Evolutionary conservation across 2,888 invertebrate genomes (phyloP).

Genomic region (Amphipyra tragopoginis): DNA sequence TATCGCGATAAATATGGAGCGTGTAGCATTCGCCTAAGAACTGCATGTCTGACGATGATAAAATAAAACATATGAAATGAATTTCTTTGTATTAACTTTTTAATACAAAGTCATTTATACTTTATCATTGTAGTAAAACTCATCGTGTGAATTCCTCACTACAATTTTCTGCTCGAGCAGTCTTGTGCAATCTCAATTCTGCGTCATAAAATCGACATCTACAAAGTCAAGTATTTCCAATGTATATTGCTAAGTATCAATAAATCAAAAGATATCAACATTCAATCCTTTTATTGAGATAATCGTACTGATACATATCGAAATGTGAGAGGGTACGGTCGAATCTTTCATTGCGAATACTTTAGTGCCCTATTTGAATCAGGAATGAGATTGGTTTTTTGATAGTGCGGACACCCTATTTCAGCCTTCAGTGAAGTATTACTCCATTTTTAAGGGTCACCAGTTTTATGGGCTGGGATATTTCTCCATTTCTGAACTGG

Average conservation of each 20-base stretch:
- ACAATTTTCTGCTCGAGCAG: slow-evolving; percentile 5
- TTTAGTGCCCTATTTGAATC: slow-evolving; percentile 27
- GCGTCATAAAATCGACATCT: slow-evolving; percentile 18
- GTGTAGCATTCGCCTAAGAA: no score
- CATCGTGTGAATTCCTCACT: background rate
- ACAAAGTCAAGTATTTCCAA: slow-evolving; percentile 14
- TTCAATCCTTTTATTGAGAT: slow-evolving; percentile 28
- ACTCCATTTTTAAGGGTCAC: slow-evolving; percentile 31
- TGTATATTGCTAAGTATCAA: slow-evolving; percentile 15
- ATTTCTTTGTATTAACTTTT: no score
- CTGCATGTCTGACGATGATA: no score
- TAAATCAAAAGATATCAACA: slow-evolving; percentile 42
- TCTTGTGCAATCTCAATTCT: slow-evolving; percentile 1
- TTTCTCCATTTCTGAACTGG: slow-evolving; percentile 23
- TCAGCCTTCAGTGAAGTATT: slow-evolving; percentile 20
- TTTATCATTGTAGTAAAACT: slow-evolving; percentile 3
- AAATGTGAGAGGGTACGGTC: slow-evolving; percentile 9
- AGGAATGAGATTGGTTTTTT: slow-evolving; percentile 14
- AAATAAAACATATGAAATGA: no score
- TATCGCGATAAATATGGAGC: no score
- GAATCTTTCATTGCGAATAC: slow-evolving; percentile 23
- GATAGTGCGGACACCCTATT: slow-evolving; percentile 1
- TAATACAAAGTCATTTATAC: background rate
- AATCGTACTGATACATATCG: slow-evolving; percentile 20
- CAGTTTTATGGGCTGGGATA: slow-evolving; percentile 22